Evolutionary conservation across 2,113 vertebrate genomes (phyloP), one percentile per base, ranked within the genome.

Genomic region (Phalacrocorax brasilianus): DNA sequence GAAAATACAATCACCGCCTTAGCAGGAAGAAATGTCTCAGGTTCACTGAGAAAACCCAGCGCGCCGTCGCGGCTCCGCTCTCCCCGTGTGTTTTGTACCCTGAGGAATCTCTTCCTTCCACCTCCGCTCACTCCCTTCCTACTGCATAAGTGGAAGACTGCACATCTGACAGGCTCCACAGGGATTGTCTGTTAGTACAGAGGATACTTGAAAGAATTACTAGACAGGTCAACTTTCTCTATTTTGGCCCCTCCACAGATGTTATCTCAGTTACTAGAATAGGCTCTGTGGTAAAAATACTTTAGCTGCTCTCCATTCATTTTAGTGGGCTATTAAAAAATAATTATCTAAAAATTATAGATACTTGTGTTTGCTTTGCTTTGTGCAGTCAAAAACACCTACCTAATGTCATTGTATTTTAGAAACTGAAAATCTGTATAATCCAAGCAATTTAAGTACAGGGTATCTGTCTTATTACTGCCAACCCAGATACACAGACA

Each of bases 291-390:
- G 92, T 32, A 66, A 73, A 92, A 74, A 55, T 18, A 77, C 40
- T 74, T 63, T 11, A 84, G 58, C 66, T 76, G 62, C 47, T 87
- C 66, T 79, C 73, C 63, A 50, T 83, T 83, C 61, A 38, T 81
- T 93, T 95, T 26, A 93, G 52, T 62, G 83, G 77, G 73, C 16
- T 77, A 62, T 45, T 75, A 79, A 91, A 87, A 83, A 95, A 66
- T 49, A 11, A 24, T 82, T 35, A 61, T 38, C 89, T 55, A 66
- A 83, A 85, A 88, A 67, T 18, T 38, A 72, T 2, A 85, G 3
- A 2, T 40, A 78, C 55, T 32, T 33, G 27, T 63, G 49, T 88
- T 87, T 93, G 53, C 33, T 88, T 94, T 67, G 52, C 66, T 85
- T 81, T 76, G 56, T 33, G 32, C 45, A 85, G 62, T 88, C 76